These are phyloP conservation scores for Elaphurus davidianus DNA, from an alignment of 2,113 vertebrate species.

Conservation along the genomic window DNA sequence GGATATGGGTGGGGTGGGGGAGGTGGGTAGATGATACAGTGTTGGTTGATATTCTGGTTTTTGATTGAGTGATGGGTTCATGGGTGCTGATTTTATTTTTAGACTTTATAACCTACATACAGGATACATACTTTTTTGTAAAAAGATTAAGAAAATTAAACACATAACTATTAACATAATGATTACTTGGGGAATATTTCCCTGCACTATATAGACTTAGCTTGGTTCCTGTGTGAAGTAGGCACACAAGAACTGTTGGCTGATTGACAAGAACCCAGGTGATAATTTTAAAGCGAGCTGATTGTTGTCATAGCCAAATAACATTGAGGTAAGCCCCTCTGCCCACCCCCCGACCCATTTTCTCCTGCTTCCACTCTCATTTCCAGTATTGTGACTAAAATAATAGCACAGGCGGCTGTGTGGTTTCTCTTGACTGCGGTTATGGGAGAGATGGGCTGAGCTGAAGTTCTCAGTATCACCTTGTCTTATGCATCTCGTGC, in stretches of 20 bases:
- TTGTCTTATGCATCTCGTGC: not conserved
- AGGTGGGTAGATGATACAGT: not conserved
- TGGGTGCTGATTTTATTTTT: conserved; percentile 54
- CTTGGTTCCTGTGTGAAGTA: conserved; percentile 15
- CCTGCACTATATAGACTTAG: not conserved
- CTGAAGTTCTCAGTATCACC: not conserved
- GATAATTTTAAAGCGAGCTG: conserved; percentile 11
- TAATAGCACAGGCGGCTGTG: rapidly evolving
- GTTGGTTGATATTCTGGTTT: conserved; percentile 19
- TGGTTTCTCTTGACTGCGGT: not conserved
- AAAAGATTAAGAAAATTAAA: conserved; percentile 46
- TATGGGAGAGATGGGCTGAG: not conserved
- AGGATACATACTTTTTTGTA: not conserved
- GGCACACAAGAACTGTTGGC: not conserved
- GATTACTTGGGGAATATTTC: conserved; percentile 45
- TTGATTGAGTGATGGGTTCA: conserved; percentile 16
- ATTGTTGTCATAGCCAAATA: not conserved
- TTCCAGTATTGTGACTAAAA: not conserved
- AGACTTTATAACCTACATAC: conserved; percentile 33
- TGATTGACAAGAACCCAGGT: not conserved
- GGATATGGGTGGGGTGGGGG: not conserved
- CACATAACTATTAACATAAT: conserved; percentile 29
- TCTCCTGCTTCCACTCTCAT: not conserved
- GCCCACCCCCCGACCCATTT: not conserved
- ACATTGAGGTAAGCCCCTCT: not conserved